These are phyloP conservation scores for Brachystomella parvula DNA, from an alignment of 1,140 invertebrate genomes.

Conservation along the genomic window DNA sequence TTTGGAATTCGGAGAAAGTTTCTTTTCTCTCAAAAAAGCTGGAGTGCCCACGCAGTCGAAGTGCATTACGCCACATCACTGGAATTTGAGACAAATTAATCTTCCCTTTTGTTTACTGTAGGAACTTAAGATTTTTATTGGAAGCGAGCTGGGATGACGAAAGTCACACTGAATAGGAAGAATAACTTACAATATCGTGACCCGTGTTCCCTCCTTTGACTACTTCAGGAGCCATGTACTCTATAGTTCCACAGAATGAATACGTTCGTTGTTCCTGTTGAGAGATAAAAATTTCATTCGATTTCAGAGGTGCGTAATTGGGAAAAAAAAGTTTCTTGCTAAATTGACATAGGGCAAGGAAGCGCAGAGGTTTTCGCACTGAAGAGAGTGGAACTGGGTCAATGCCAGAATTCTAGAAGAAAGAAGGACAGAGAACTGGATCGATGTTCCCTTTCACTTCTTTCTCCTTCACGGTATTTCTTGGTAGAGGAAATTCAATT, in stretches of 20 bases:
- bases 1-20: too few relatives aligned
- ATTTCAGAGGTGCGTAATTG: neutral
- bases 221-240: slow-evolving; percentile 72
- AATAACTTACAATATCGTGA: slow-evolving; percentile 74
- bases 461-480: too few relatives aligned
- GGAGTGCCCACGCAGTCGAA: neutral
- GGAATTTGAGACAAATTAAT: neutral
- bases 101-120: neutral
- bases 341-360: too few relatives aligned
- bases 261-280: slow-evolving; percentile 67
- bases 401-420: too few relatives aligned
- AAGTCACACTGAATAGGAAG: slow-evolving; percentile 9
- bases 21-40: too few relatives aligned
- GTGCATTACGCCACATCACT: too few relatives aligned
- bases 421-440: too few relatives aligned
- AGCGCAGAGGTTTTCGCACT: too few relatives aligned
- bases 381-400: too few relatives aligned
- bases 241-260: slow-evolving; percentile 96
- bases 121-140: neutral
- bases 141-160: neutral
- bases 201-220: slow-evolving; percentile 70
- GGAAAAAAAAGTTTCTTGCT: too few relatives aligned
- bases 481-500: too few relatives aligned
- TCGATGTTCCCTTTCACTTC: too few relatives aligned
- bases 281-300: slow-evolving; percentile 20